Evolutionary conservation across 2,888 invertebrate genomes (phyloP).

Genomic region (Saturnia pavonia): DNA sequence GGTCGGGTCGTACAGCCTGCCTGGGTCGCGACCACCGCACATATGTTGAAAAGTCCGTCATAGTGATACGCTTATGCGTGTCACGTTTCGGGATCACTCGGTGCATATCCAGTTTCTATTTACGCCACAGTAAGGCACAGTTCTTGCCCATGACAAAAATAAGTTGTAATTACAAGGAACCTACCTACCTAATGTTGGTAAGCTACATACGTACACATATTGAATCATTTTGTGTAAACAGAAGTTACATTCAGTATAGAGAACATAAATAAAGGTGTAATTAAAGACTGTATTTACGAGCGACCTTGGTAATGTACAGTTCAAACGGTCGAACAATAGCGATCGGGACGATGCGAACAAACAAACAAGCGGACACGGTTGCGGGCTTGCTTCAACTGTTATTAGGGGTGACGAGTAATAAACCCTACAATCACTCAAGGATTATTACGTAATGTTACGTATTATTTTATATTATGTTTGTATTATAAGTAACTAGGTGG

Average conservation of each 20-base stretch:
- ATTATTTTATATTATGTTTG: no score
- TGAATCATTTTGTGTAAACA: neutral
- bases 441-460: no score
- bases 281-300: constrained; percentile 12
- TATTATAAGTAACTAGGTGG: no score
- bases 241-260: neutral
- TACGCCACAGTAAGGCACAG: no score
- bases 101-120: no score
- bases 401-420: neutral
- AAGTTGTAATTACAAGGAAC: neutral
- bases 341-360: constrained; percentile 1
- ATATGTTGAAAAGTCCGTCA: no score
- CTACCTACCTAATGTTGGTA: neutral
- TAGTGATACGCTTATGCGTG: no score
- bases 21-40: no score
- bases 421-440: no score
- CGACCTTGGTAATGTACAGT: constrained; percentile 9
- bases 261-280: constrained; percentile 12
- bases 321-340: constrained; percentile 5
- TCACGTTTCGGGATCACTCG: no score
- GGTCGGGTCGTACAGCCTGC: no score
- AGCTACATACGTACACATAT: neutral
- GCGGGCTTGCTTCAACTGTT: neutral
- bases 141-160: no score
- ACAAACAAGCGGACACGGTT: constrained; percentile 5